These are phyloP conservation scores for Autographa pulchrina DNA, from an alignment of 2,888 invertebrate genomes.

Conservation along the genomic window DNA sequence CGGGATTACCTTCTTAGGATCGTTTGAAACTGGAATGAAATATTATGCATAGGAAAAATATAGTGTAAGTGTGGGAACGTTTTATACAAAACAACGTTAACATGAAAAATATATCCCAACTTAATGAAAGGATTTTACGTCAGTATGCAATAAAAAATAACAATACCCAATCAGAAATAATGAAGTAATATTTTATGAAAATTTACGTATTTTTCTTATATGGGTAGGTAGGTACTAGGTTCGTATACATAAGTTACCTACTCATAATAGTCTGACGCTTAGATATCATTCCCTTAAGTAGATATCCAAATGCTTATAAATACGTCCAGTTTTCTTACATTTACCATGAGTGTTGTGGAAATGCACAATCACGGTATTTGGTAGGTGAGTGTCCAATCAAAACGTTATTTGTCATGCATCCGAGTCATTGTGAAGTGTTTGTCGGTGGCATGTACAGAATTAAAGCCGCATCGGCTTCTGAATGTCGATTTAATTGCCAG, in stretches of 20 bases:
- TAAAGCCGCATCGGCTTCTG: slow-evolving; percentile 86
- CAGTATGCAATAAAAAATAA: neutral
- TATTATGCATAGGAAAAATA: slow-evolving; percentile 55
- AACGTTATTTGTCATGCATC: slow-evolving; percentile 88
- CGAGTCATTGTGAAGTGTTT: slow-evolving; percentile 86
- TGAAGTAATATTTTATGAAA: too few relatives aligned
- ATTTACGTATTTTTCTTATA: too few relatives aligned
- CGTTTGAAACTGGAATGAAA: slow-evolving; percentile 56
- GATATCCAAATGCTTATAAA: too few relatives aligned
- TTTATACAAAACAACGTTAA: slow-evolving; percentile 11
- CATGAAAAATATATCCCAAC: slow-evolving; percentile 19
- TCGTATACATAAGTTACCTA: too few relatives aligned
- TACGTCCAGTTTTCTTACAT: slow-evolving; percentile 7
- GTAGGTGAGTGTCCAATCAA: slow-evolving; percentile 83
- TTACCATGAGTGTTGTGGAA: slow-evolving; percentile 57
- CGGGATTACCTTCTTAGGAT: slow-evolving; percentile 64
- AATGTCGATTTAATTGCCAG: slow-evolving; percentile 89
- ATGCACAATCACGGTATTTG: slow-evolving; percentile 64
- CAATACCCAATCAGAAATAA: neutral
- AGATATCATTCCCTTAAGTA: too few relatives aligned
- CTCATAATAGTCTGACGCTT: too few relatives aligned
- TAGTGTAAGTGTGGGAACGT: slow-evolving; percentile 46
- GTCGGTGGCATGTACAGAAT: slow-evolving; percentile 84
- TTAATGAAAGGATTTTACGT: neutral
- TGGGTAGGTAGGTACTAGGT: too few relatives aligned